phyloP scores from a whole-genome alignment of 2,797 vertebrate species.

The Clarias laeviceps region DNA sequence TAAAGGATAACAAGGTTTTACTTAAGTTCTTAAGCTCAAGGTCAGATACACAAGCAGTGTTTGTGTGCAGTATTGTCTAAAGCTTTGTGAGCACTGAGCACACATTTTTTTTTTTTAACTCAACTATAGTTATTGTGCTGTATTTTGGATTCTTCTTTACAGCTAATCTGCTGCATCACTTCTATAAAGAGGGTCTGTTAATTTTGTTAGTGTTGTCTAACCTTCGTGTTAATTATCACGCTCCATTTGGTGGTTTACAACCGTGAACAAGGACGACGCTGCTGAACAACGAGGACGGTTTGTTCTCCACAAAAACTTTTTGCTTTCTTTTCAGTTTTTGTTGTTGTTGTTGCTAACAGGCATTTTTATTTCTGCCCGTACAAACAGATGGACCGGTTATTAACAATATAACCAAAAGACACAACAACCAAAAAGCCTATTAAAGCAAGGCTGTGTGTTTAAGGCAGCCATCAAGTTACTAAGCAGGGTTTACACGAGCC shows the following conservation, averaged over 20 bases:
- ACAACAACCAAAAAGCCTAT: conserved; percentile 65
- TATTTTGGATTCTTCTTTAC: not conserved
- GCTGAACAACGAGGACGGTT: not conserved
- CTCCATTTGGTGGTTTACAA: conserved; percentile 57
- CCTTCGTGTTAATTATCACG: conserved; percentile 51
- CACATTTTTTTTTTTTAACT: not conserved
- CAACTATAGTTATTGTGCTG: not conserved
- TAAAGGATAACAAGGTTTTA: too few species aligned
- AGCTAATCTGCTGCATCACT: not conserved
- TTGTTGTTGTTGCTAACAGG: conserved; percentile 59
- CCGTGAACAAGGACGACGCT: conserved; percentile 29
- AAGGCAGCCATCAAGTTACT: conserved; percentile 70
- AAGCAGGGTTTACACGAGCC: conserved; percentile 68
- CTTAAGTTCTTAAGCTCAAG: not conserved
- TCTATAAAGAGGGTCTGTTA: not conserved
- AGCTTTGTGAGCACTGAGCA: not conserved
- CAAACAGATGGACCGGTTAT: conserved; percentile 67
- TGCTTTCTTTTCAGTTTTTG: conserved; percentile 52
- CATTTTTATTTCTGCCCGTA: conserved; percentile 58
- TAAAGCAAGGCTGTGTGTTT: conserved; percentile 62
- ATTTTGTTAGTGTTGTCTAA: conserved; percentile 11
- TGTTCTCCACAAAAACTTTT: conserved; percentile 45
- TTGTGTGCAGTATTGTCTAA: not conserved
- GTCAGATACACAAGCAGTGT: not conserved
- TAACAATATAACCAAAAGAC: conserved; percentile 69